phyloP scores from a whole-genome alignment of 2,797 vertebrate species.

The Glyptemys insculpta region DNA sequence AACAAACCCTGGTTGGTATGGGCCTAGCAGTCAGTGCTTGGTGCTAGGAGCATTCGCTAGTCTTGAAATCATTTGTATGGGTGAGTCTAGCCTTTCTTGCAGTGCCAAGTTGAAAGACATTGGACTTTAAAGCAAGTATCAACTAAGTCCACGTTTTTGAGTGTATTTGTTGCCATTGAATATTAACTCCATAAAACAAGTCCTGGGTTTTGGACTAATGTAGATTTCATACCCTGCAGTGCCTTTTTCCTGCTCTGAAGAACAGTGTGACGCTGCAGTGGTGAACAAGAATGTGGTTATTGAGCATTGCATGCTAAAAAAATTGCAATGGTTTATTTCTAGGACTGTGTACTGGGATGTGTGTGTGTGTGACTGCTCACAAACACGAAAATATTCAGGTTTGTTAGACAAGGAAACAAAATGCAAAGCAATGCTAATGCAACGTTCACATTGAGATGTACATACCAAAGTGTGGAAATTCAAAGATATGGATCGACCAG shows the following conservation, averaged over 20 bases:
- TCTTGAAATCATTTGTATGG: background rate
- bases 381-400: background rate
- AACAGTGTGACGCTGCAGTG: background rate
- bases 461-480: background rate
- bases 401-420: background rate
- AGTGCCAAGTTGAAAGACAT: background rate
- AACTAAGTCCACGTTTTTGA: background rate
- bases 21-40: background rate
- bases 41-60: background rate
- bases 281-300: background rate
- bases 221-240: background rate
- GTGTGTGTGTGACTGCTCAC: background rate
- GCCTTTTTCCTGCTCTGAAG: background rate
- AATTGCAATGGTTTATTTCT: background rate
- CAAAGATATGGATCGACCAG: background rate
- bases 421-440: background rate
- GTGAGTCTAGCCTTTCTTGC: background rate
- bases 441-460: background rate
- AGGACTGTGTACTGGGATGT: background rate
- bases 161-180: background rate
- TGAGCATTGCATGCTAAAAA: background rate
- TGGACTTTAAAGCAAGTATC: background rate
- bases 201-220: background rate
- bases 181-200: background rate
- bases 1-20: rapidly evolving